Evolutionary conservation across 1,140 invertebrate species (phyloP), one percentile per base, ranked within the genome.

Genomic region (Lordiphosa mommai): DNA sequence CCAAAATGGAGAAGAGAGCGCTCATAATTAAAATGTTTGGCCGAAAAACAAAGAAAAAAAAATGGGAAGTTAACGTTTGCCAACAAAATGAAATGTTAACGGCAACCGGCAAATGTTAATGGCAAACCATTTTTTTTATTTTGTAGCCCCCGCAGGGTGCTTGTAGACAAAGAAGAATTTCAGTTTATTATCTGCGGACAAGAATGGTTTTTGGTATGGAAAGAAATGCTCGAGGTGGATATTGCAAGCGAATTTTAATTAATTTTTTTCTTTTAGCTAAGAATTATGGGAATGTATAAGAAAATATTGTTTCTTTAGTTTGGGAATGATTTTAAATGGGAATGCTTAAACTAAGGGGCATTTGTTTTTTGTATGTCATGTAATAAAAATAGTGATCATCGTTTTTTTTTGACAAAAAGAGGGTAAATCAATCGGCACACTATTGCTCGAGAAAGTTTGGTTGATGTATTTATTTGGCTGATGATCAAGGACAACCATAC

Each of bases 21-120:
- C 47, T 52, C 47, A 49, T 49, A 49, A 49, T 49, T 49, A 49
- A 49, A 49, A 49, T 49, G 46, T 49, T 49, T 49, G 43, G 34
- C 46, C 64, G 52, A 53, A 68, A 33, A 32, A 33, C 44, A 14
- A 16, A 14, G 23, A 32, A 46, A 17, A 67, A 67, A 59, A 50
- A 53, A 59, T 50, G 60, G 53, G 44, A 51, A 47, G 33, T 68
- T 68, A 77, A 68, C 58, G 51, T 67, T 73, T 65, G 57, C 74
- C 49, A 44, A 55, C 74, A 55, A 77, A 77, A 67, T 77, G 73
- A 80, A 74, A 80, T 73, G 74, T 77, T 77, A 68, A 68, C 67
- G 51, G 57, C 51, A 38, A 72, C 37, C 63, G 61, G 63, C 48
- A 68, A 76, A 57, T 71, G 72, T 58, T 74, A 74, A 69, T 69